Percentiles rank a stretch among this genome's conserved stretches.
These are phyloP conservation scores for Apeira syringaria DNA, from an alignment of 2,888 invertebrate species.

Conservation along the genomic window DNA sequence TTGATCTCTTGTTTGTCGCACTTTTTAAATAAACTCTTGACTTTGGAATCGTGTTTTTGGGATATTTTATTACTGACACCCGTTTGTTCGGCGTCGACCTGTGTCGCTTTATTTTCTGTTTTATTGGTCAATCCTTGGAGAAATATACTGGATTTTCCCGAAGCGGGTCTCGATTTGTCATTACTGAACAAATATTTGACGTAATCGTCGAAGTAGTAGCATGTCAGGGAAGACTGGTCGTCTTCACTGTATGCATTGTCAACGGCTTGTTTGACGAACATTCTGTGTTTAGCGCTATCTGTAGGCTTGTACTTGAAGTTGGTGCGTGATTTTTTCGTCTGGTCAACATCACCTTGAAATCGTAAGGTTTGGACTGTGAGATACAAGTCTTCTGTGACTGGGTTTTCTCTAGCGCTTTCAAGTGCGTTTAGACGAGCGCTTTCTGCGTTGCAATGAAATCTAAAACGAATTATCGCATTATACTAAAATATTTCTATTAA, in stretches of 20 bases:
- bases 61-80: constrained; percentile 36
- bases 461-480: constrained; percentile 35
- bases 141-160: constrained; percentile 60
- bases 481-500: no score
- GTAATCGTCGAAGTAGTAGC: constrained; percentile 68
- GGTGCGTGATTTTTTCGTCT: constrained; percentile 53
- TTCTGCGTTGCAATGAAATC: constrained; percentile 52
- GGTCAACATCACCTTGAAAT: constrained; percentile 59
- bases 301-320: constrained; percentile 67
- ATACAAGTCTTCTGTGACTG: constrained; percentile 50
- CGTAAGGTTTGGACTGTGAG: constrained; percentile 71
- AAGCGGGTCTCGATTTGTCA: constrained; percentile 60
- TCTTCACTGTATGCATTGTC: constrained; percentile 44
- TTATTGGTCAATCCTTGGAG: constrained; percentile 44
- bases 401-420: constrained; percentile 33
- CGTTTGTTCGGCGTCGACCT: constrained; percentile 42
- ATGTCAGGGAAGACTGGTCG: constrained; percentile 56
- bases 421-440: constrained; percentile 27
- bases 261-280: constrained; percentile 70
- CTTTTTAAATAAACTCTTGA: constrained; percentile 33
- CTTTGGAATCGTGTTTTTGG: constrained; percentile 37
- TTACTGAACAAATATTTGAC: constrained; percentile 60
- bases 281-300: constrained; percentile 57
- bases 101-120: constrained; percentile 54
- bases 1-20: constrained; percentile 25